Base-by-base conservation (phyloP, 2,888 invertebrate genomes). In the Metalampra italica region DNA sequence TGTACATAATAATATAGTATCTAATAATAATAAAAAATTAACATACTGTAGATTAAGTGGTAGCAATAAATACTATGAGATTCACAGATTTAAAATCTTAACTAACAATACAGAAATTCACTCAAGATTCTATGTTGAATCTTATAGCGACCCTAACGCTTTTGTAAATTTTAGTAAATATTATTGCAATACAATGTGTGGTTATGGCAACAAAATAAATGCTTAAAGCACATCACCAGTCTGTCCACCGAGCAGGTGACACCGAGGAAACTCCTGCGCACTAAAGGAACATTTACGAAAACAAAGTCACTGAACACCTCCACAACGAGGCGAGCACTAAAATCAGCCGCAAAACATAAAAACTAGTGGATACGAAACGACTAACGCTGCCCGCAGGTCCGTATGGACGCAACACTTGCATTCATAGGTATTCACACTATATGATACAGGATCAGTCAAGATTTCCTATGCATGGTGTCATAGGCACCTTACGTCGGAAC, bases 401-500 rank as follows among this genome's bases (percentile, higher is more conserved):
- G 51, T 68, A 53, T 78, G 85, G 85, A 83, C 85, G 82, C 75
- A 84, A 87, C 86, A 86, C 86, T 84, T 80, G 74, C 82, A 74
- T 75, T 70, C 69, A 68, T 22, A 22, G 78, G 72, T 73, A 73
- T 75, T 87, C 87, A 87, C 88, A 87, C 88, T 88, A 86, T 87
- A 86, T 86, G 84, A 80, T 89, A 89, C 87, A 89, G 82, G 79
- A 80, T 87, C 88, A 89, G 88, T 89, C 88, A 84, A 75, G 78
- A 79, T 76, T 78, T 73, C 75, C 82, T 78, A 79, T 65, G 37
- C 29, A 64, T 60, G 73, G 71, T 62, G 65, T 56, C 62, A 62
- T 69, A 66, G 59, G 65, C 77, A 74, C 90, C 90, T 93, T 94
- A 94, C 93, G 94, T 93, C 64, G 93, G 93, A 81, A 94, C 94